phyloP scores from a whole-genome alignment of 2,888 invertebrate genomes.

The Hydrotaea cyrtoneurina region DNA sequence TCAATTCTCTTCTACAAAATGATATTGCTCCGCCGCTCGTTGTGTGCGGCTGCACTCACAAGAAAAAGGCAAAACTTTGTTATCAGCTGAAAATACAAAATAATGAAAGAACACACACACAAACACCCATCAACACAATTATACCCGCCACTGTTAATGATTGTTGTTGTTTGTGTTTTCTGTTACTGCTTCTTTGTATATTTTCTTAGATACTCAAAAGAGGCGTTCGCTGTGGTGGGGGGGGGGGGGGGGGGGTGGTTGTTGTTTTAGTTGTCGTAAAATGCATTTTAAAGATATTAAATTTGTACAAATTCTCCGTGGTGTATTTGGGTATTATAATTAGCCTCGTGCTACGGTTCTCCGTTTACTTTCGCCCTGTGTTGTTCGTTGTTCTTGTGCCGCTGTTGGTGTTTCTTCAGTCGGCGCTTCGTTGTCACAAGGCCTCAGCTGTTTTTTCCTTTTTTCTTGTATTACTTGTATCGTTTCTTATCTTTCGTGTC shows the following conservation, averaged over 20 bases:
- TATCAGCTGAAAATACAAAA: constrained; percentile 1
- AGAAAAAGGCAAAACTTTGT: constrained; percentile 12
- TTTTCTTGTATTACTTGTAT: background rate
- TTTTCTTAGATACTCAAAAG: constrained; percentile 1
- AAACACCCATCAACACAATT: background rate
- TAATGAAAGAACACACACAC: background rate
- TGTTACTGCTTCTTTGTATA: constrained; percentile 1
- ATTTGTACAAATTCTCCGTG: constrained; percentile 6
- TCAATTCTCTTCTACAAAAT: background rate
- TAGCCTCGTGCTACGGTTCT: constrained; percentile 3
- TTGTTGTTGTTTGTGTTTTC: background rate
- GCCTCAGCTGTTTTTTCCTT: constrained; percentile 13
- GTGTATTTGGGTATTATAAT: background rate
- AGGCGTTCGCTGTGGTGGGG: background rate
- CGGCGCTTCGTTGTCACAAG: background rate
- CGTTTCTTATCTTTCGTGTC: background rate
- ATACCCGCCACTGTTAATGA: no score
- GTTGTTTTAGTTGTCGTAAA: background rate
- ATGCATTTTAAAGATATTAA: constrained; percentile 10
- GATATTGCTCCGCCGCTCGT: background rate
- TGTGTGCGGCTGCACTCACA: background rate
- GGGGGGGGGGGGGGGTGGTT: background rate
- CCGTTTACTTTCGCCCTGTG: background rate
- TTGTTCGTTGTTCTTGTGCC: background rate
- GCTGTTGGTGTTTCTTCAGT: background rate